Evolutionary conservation across 2,113 vertebrate genomes (phyloP), one percentile per base, ranked within the genome.

Genomic region (Ovis aries): DNA sequence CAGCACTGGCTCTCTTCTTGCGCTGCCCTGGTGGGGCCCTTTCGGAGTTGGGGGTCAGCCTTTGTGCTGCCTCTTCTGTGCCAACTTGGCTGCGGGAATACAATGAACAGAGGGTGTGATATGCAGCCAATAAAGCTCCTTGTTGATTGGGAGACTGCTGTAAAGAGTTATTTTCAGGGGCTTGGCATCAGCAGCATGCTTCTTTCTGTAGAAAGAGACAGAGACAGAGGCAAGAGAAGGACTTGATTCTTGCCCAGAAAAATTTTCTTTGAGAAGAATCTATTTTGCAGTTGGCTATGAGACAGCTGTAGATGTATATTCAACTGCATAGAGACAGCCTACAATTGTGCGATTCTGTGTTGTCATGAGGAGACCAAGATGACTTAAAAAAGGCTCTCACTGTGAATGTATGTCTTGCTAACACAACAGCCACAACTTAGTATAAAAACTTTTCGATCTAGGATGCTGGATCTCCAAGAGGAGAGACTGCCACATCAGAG

Each of bases 31-130:
- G 59, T 11, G 11, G 90, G 57, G 62, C 83, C 91, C 88, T 67
- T 64, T 19, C 1, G 0, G 90, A 43, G 43, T 29, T 9, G 80
- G 92, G 88, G 91, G 84, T 77, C 31, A 0, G 81, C 52, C 57
- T 97, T 90, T 96, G 81, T 92, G 85, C 64, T 52, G 78, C 88
- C 88, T 82, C 84, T 90, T 85, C 78, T 78, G 55, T 91, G 96
- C 94, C 94, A 88, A 29, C 33, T 88, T 8, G 45, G 94, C 67
- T 89, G 84, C 3, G 31, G 59, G 92, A 74, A 80, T 62, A 98
- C 90, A 98, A 93, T 96, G 86, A 97, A 97, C 97, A 97, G 78
- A 89, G 93, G 92, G 85, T 83, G 71, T 84, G 82, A 94, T 67
- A 80, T 0, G 11, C 67, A 95, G 95, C 55, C 94, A 92, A 96